These are phyloP conservation scores for Danaus plexippus DNA, from an alignment of 1,140 invertebrate genomes.

Conservation along the genomic window DNA sequence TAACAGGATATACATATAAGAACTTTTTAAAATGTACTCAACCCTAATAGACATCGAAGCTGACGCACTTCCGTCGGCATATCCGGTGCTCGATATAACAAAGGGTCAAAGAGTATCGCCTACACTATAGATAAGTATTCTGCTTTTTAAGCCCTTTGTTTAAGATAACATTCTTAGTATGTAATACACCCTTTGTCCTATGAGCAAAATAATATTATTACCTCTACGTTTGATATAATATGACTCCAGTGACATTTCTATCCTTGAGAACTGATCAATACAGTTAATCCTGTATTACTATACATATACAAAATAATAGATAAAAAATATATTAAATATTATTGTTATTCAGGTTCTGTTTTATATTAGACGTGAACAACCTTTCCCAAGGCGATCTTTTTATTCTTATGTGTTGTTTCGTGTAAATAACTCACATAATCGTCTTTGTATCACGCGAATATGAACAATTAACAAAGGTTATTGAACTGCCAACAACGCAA, in stretches of 20 bases:
- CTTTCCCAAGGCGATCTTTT: no score
- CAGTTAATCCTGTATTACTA: no score
- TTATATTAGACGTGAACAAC: no score
- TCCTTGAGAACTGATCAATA: constrained; percentile 3
- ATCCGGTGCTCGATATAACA: constrained; percentile 59
- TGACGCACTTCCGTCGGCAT: constrained; percentile 57
- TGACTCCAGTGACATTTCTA: not conserved
- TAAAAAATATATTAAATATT: no score
- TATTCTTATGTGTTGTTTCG: constrained; percentile 3
- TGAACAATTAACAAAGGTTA: constrained; percentile 42
- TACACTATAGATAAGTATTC: constrained; percentile 5
- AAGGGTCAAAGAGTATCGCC: constrained; percentile 62
- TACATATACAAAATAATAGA: constrained; percentile 15
- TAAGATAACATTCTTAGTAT: not conserved
- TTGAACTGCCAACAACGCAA: constrained; percentile 46
- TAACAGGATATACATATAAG: not conserved
- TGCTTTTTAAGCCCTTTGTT: constrained; percentile 3
- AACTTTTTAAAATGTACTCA: constrained; percentile 2
- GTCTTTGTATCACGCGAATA: constrained; percentile 44
- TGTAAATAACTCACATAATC: constrained; percentile 18
- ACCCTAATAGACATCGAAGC: constrained; percentile 29
- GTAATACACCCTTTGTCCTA: no score
- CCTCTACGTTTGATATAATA: not conserved
- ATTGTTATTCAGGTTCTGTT: no score
- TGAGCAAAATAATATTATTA: not conserved